Conservation (phyloP, 1,140 invertebrate species). For the Asobara japonica region DNA sequence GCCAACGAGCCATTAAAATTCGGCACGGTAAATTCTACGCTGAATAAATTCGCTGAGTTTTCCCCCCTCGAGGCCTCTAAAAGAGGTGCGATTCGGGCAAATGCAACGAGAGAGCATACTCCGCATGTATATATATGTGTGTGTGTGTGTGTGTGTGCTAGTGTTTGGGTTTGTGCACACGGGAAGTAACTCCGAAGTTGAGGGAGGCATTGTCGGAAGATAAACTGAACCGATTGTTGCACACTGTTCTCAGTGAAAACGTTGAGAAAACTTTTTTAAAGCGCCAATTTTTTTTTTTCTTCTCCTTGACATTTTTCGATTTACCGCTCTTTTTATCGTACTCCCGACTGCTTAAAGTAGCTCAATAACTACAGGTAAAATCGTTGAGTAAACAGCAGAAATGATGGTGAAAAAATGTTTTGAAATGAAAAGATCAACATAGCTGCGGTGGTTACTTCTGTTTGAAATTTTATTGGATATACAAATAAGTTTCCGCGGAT, state of each 20-base stretch:
- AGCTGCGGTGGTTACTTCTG: too few relatives aligned
- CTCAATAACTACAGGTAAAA: too few relatives aligned
- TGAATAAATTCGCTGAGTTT: conserved; percentile 60
- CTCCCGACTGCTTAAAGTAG: not conserved
- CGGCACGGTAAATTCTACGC: conserved; percentile 45
- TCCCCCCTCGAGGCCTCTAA: conserved; percentile 33
- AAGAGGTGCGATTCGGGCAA: conserved; percentile 53
- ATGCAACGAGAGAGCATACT: conserved; percentile 40
- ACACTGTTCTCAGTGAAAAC: conserved; percentile 24
- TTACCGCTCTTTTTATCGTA: not conserved
- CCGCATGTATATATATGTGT: not conserved
- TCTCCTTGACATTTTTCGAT: conserved; percentile 8
- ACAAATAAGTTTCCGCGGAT: too few relatives aligned
- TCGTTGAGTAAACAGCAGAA: too few relatives aligned
- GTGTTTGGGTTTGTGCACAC: conserved; percentile 39
- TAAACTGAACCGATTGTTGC: conserved; percentile 63
- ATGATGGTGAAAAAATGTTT: too few relatives aligned
- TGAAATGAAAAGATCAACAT: too few relatives aligned
- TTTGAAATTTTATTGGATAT: too few relatives aligned
- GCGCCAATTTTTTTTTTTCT: conserved; percentile 29
- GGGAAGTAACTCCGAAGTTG: conserved; percentile 56
- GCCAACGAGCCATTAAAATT: conserved; percentile 31
- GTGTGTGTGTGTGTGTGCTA: conserved; percentile 37
- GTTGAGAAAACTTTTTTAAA: conserved; percentile 50
- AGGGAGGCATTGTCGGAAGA: conserved; percentile 56